These are phyloP conservation scores for Zaprionus africanus DNA, from an alignment of 1,140 invertebrate genomes.

Conservation along the genomic window DNA sequence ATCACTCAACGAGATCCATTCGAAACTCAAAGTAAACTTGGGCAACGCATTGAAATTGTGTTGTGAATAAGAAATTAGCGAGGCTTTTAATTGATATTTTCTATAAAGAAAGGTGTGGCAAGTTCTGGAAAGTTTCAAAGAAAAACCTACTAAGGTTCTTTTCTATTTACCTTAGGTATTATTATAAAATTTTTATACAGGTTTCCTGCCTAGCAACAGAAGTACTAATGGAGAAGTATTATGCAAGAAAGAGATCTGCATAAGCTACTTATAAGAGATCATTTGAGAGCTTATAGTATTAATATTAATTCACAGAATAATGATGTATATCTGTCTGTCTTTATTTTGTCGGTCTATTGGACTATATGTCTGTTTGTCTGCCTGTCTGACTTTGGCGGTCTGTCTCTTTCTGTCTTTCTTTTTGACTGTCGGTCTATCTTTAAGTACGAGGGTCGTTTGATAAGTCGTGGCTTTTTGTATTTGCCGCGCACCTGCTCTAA, in stretches of 20 bases:
- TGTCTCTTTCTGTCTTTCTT: too few species aligned
- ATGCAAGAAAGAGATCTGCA: not conserved
- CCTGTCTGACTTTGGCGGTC: too few species aligned
- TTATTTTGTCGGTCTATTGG: too few species aligned
- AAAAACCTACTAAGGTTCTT: not conserved
- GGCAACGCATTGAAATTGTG: not conserved
- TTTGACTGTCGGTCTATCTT: too few species aligned
- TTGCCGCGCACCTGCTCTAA: too few species aligned
- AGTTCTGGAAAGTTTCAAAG: not conserved
- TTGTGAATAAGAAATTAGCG: not conserved
- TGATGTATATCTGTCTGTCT: too few species aligned
- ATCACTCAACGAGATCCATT: not conserved
- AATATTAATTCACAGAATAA: not conserved
- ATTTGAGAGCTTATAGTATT: not conserved
- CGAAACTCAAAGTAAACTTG: not conserved
- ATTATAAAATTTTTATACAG: not conserved
- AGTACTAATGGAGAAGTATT: not conserved
- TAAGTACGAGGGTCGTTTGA: too few species aligned
- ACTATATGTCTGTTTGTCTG: too few species aligned
- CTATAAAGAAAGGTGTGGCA: not conserved
- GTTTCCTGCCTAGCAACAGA: not conserved
- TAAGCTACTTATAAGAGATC: not conserved
- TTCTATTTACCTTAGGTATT: not conserved
- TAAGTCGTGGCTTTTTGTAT: too few species aligned
- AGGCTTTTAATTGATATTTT: not conserved